phyloP scores from a whole-genome alignment of 2,888 invertebrate genomes.

The Stenurella melanura region DNA sequence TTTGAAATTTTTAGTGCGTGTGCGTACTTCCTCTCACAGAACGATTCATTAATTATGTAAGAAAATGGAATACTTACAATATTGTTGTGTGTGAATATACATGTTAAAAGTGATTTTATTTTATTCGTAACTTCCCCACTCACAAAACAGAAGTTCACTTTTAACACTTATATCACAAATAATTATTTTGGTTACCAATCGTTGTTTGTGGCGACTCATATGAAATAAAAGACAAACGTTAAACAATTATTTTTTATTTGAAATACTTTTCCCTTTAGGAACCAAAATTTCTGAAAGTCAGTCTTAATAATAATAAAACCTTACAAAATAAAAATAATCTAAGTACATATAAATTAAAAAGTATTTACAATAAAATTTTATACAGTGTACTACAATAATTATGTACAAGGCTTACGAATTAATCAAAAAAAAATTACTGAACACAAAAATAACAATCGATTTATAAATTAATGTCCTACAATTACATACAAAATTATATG shows the following conservation, averaged over 20 bases:
- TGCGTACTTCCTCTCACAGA: no score
- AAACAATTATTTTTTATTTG: slow-evolving; percentile 65
- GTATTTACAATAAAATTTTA: slow-evolving; percentile 67
- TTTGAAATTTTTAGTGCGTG: no score
- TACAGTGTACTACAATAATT: slow-evolving; percentile 63
- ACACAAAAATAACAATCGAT: slow-evolving; percentile 52
- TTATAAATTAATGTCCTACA: slow-evolving; percentile 42
- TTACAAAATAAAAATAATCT: slow-evolving; percentile 65
- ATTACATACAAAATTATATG: slow-evolving; percentile 8
- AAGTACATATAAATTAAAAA: slow-evolving; percentile 68
- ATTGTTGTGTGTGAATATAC: no score
- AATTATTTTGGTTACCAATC: background rate
- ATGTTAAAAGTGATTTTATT: no score
- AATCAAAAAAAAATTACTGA: slow-evolving; percentile 48
- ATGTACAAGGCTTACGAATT: slow-evolving; percentile 56
- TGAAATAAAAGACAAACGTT: slow-evolving; percentile 36
- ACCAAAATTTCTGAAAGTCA: slow-evolving; percentile 73
- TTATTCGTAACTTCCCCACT: no score
- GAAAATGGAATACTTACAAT: no score
- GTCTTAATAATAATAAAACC: slow-evolving; percentile 72
- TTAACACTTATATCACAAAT: no score
- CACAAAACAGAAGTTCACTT: no score
- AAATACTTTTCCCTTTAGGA: slow-evolving; percentile 73
- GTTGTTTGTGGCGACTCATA: background rate
- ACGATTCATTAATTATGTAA: no score